These are phyloP conservation scores for Steinernema khuongi DNA, from an alignment of 1,140 invertebrate species.

Conservation along the genomic window DNA sequence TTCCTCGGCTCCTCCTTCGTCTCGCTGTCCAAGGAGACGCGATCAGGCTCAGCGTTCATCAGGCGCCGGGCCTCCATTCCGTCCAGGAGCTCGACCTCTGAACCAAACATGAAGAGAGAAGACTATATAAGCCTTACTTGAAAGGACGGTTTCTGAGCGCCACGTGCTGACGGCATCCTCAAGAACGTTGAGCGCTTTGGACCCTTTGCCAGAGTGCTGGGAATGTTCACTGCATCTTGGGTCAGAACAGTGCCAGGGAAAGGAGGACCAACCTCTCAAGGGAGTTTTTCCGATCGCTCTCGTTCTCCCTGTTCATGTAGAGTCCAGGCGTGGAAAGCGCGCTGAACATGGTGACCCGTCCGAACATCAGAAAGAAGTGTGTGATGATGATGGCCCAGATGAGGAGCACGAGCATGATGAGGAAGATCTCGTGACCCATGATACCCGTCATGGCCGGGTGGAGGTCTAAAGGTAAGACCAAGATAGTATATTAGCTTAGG, in stretches of 20 bases:
- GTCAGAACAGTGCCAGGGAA: background rate
- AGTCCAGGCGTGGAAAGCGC: constrained; percentile 14
- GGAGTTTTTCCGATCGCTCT: background rate
- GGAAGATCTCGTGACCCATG: constrained; percentile 20
- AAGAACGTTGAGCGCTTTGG: constrained; percentile 5
- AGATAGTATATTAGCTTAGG: too few relatives aligned
- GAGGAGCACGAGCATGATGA: constrained; percentile 16
- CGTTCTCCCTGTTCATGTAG: background rate
- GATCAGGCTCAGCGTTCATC: background rate
- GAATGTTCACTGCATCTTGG: background rate
- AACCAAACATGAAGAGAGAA: background rate
- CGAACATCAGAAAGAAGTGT: constrained; percentile 19
- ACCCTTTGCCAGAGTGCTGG: background rate
- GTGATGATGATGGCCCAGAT: constrained; percentile 19
- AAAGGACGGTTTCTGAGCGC: constrained; percentile 21
- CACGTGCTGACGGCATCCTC: constrained; percentile 19
- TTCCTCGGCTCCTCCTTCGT: background rate
- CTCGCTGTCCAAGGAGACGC: background rate
- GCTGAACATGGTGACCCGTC: constrained; percentile 16
- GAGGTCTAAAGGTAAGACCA: constrained; percentile 17
- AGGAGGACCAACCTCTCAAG: background rate
- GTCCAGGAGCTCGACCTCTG: background rate
- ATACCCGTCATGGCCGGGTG: constrained; percentile 19
- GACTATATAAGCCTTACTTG: constrained; percentile 1
- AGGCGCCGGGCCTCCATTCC: background rate